These are phyloP conservation scores for Oligia strigilis DNA, from an alignment of 2,888 invertebrate genomes.

Conservation along the genomic window DNA sequence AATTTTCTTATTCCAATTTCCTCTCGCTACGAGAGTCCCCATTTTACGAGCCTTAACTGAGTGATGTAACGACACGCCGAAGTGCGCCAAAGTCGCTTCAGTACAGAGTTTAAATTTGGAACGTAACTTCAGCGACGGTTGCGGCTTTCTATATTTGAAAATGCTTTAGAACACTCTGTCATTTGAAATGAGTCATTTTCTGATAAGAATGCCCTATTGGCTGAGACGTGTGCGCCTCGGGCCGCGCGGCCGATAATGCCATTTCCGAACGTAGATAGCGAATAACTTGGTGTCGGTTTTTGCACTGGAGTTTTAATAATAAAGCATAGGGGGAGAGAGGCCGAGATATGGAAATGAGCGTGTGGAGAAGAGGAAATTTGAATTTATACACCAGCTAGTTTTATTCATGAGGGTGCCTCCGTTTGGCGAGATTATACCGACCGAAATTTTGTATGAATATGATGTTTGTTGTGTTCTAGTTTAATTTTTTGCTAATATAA, in stretches of 20 bases:
- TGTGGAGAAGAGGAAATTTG: constrained; percentile 90
- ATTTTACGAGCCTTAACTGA: constrained; percentile 80
- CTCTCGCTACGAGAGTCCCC: constrained; percentile 84
- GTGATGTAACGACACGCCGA: constrained; percentile 52
- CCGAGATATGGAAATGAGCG: constrained; percentile 90
- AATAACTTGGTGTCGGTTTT: constrained; percentile 88
- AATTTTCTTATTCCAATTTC: constrained; percentile 95
- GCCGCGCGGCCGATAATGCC: constrained; percentile 87
- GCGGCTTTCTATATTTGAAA: constrained; percentile 79
- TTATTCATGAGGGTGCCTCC: constrained; percentile 86
- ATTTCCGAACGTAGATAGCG: constrained; percentile 89
- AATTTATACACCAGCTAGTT: constrained; percentile 90
- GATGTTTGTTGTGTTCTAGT: constrained; percentile 71
- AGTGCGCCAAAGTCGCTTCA: constrained; percentile 52
- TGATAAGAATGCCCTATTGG: constrained; percentile 92
- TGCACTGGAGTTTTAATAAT: constrained; percentile 88
- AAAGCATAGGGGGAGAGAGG: constrained; percentile 87
- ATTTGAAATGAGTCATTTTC: constrained; percentile 94
- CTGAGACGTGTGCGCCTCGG: constrained; percentile 89
- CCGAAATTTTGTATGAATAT: constrained; percentile 75
- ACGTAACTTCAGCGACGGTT: constrained; percentile 61
- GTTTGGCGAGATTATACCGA: constrained; percentile 76
- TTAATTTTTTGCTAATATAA: constrained; percentile 58
- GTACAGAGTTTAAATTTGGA: constrained; percentile 70
- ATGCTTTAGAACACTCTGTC: constrained; percentile 90